Evolutionary conservation across 2,888 invertebrate species (phyloP), one percentile per base, ranked within the genome.

Genomic region (Epistrophe eligans): DNA sequence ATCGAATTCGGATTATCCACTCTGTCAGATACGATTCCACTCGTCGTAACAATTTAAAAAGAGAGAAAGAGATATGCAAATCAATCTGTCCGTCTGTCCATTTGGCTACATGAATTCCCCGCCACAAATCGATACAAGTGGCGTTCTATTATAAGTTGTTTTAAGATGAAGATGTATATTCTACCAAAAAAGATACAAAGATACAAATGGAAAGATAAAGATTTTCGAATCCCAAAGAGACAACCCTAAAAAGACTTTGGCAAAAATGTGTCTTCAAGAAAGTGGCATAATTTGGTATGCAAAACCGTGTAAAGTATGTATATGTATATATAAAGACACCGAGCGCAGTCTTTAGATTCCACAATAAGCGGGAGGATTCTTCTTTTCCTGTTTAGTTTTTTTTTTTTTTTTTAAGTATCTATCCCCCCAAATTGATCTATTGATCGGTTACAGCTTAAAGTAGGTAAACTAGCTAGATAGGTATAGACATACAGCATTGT

Each of bases 1-100:
- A 82, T 87, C 87, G 82, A 82, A 82, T 82, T 82, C 82, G 79
- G 87, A 87, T 82, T 82, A 87, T 82, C 79, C 82, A 87, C 87
- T 82, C 87, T 82, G 82, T 82, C 85, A 85, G 81, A 85, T 85
- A 77, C 73, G 74, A 79, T 79, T 48, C 71, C 19, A n/a, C n/a
- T n/a, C 45, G 38, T n/a, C 70, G 52, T 45, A 50, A 60, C 19
- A 40, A 62, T 57, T 15, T 35, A 15, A 74, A 77, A 2, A 55
- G 28, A 55, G 28, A 52, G 32, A 58, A 35, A 58, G 35, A 40
- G 24, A 87, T 87, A 87, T 87, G 87, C 87, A 87, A 87, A 87
- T 87, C 74, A 48, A 48, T 76, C 66, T n/a, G 38, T n/a, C 62
- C 40, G 13, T 43, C 43, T 15, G 43, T 38, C 17, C 7, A 17